Evolutionary conservation across 23 tunicate species (phyloP).

Genomic region (Phallusia fumigata): DNA sequence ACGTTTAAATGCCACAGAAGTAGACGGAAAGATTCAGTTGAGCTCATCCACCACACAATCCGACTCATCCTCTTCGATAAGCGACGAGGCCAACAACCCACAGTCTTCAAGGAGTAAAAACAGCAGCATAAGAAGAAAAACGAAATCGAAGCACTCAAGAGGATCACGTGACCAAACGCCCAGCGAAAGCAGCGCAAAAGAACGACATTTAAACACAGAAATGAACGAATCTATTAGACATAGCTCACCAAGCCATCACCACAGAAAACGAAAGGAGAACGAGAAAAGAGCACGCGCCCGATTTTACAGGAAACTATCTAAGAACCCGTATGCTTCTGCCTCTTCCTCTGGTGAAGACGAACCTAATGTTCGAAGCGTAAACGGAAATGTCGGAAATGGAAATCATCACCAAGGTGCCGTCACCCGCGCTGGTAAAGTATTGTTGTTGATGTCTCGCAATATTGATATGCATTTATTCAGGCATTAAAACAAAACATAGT

Average conservation of each 20-base stretch:
- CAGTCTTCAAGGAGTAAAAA: neutral
- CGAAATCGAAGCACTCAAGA: neutral
- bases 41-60: slow-evolving; percentile 12
- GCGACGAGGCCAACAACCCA: neutral
- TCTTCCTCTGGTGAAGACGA: slow-evolving; percentile 11
- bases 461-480: no score
- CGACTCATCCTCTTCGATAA: neutral
- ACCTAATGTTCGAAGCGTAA: neutral
- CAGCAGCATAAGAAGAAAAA: neutral
- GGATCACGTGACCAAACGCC: neutral
- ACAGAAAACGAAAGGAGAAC: neutral
- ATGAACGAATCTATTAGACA: neutral
- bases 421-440: no score
- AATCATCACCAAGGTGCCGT: neutral
- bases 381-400: neutral
- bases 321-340: neutral
- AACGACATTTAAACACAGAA: neutral
- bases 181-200: neutral
- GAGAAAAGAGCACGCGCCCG: slow-evolving; percentile 14
- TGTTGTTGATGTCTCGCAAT: no score
- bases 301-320: slow-evolving; percentile 27
- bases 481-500: no score
- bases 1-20: neutral
- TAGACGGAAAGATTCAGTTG: neutral
- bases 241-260: neutral